Evolutionary conservation across 2,888 invertebrate species (phyloP).

Genomic region (Plebejus argus): DNA sequence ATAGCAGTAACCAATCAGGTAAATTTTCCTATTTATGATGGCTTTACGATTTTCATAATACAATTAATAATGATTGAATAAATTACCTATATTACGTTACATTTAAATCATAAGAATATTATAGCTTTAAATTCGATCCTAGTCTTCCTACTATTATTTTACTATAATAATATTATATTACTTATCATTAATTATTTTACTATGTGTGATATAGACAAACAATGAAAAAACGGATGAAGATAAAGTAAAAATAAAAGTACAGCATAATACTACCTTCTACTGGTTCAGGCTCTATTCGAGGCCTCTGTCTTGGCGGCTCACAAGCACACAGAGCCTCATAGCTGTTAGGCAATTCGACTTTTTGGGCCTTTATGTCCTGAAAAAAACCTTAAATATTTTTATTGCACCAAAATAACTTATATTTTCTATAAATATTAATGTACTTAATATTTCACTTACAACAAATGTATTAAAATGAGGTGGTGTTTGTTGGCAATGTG

Average conservation of each 20-base stretch:
- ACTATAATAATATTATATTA: too few relatives aligned
- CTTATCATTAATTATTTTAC: too few relatives aligned
- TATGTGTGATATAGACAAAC: too few relatives aligned
- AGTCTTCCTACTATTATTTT: too few relatives aligned
- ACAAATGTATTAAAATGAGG: neutral
- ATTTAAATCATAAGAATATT: too few relatives aligned
- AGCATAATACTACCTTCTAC: neutral
- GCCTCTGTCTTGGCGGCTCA: neutral
- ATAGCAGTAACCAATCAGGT: too few relatives aligned
- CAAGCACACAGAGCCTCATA: neutral
- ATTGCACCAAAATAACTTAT: neutral
- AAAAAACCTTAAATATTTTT: neutral
- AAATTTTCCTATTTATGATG: too few relatives aligned
- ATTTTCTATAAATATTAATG: neutral
- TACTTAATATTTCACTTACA: neutral
- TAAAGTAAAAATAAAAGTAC: neutral
- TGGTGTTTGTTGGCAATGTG: neutral
- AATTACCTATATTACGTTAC: too few relatives aligned
- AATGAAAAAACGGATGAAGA: too few relatives aligned
- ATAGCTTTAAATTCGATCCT: too few relatives aligned
- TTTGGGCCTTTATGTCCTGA: neutral
- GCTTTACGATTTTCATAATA: too few relatives aligned
- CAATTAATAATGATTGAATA: too few relatives aligned
- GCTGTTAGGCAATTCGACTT: neutral
- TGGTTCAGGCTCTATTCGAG: neutral